Evolutionary conservation across 2,888 invertebrate species (phyloP), one percentile per base, ranked within the genome.

Genomic region (Luperina testacea): DNA sequence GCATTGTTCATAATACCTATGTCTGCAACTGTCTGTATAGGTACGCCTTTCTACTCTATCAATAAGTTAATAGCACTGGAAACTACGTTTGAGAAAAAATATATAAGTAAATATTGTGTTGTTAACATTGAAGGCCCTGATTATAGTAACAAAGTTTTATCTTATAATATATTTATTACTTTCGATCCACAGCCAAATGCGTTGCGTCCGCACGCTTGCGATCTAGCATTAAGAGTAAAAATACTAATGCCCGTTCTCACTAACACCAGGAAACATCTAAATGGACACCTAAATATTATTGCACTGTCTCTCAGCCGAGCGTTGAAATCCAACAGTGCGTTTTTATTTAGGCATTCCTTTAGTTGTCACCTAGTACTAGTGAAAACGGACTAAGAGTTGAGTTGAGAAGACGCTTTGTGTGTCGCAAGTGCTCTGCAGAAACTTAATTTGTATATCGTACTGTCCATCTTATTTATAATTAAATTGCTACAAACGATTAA

Each of bases 361-460:
- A 42, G n/a, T 13, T 61, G 61, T 42, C n/a, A 57, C n/a, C n/a
- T 57, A 71, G 57, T 42, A 38, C 4, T 42, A 6, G n/a, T 38
- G 38, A 61, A 42, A 42, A 20, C 42, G 13, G 13, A 20, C n/a
- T 53, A 84, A 88, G 87, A 91, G 88, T 90, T 90, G 81, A 89
- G 86, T 89, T 90, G 80, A 89, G 83, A 90, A 90, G 89, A 91
- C 91, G 92, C 92, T 92, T 95, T 95, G 96, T 96, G 97, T 96
- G 97, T 97, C 96, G 97, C 97, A 96, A 95, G 96, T 97, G 97
- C 94, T 95, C 91, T 93, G 91, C 89, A 88, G 89, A 93, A 94
- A 93, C 93, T 94, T 93, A 92, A 83, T 93, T 91, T 91, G 89
- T 94, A 94, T 95, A 96, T 96, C 96, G 96, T 96, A 96, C 96